phyloP scores from a whole-genome alignment of 2,113 vertebrate species.

The Scomber scombrus region DNA sequence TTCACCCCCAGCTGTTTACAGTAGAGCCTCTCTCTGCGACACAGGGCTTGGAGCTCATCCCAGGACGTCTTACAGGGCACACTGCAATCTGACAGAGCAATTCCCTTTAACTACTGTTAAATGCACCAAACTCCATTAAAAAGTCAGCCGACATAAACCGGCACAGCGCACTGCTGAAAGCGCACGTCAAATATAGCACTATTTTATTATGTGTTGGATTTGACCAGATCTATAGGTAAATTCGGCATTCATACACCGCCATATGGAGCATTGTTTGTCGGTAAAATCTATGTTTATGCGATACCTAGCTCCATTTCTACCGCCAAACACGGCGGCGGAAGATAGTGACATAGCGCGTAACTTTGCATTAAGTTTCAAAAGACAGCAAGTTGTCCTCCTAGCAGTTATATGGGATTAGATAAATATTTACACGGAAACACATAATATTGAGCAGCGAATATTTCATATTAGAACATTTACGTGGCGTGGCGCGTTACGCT shows the following conservation, averaged over 20 bases:
- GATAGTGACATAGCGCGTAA: no score
- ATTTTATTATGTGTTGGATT: accelerated
- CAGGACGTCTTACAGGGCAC: conserved; percentile 86
- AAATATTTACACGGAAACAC: background rate
- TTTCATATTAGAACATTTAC: background rate
- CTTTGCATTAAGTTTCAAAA: no score
- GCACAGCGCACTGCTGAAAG: background rate
- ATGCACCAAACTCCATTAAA: background rate
- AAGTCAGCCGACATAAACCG: background rate
- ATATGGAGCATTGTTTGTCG: background rate
- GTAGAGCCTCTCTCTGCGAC: conserved; percentile 82
- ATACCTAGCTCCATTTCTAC: background rate
- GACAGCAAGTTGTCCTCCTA: no score
- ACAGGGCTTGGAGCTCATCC: conserved; percentile 86
- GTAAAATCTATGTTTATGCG: background rate
- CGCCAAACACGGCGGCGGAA: background rate
- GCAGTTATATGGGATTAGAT: no score
- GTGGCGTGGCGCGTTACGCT: background rate
- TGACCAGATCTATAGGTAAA: no score
- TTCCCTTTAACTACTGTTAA: background rate
- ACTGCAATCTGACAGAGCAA: conserved; percentile 77
- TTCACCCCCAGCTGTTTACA: conserved; percentile 85
- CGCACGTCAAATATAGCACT: background rate
- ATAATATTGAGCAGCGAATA: background rate
- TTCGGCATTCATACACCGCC: background rate